phyloP scores from a whole-genome alignment of 2,888 invertebrate genomes.

The Orgyia antiqua region DNA sequence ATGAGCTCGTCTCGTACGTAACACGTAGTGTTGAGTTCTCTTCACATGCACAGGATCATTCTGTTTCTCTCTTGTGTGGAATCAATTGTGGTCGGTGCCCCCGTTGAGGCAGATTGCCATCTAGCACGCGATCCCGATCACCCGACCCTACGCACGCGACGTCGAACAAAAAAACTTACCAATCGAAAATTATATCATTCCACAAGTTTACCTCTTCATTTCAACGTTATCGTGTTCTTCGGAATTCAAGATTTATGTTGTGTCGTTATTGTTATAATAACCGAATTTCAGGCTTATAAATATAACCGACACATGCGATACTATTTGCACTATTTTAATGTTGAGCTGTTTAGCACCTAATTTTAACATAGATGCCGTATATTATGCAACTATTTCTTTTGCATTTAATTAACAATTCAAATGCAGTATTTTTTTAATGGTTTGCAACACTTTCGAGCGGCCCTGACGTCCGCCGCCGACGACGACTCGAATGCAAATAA shows the following conservation, averaged over 20 bases:
- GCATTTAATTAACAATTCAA: conserved; percentile 68
- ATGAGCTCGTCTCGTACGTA: conserved; percentile 22
- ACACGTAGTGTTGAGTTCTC: conserved; percentile 13
- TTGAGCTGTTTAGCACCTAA: conserved; percentile 57
- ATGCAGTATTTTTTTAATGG: conserved; percentile 57
- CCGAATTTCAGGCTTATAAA: conserved; percentile 2
- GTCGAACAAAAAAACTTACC: conserved; percentile 58
- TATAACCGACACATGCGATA: conserved; percentile 13
- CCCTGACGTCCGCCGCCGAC: conserved; percentile 65
- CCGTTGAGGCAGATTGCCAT: conserved; percentile 56
- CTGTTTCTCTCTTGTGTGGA: conserved; percentile 44
- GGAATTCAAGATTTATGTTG: conserved; percentile 14
- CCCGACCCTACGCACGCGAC: conserved; percentile 61
- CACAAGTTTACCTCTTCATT: conserved; percentile 36
- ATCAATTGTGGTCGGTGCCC: conserved; percentile 69
- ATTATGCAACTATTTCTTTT: conserved; percentile 71
- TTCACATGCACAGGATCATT: conserved; percentile 29
- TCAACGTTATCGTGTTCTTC: conserved; percentile 22
- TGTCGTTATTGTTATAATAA: conserved; percentile 13
- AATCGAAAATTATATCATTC: conserved; percentile 48
- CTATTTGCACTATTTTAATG: conserved; percentile 44
- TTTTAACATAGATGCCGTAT: conserved; percentile 51
- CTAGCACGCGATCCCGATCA: conserved; percentile 72
- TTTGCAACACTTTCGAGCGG: conserved; percentile 70
- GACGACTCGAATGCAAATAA: conserved; percentile 72